phyloP scores from a whole-genome alignment of 2,113 vertebrate genomes.

The Apteryx owenii region DNA sequence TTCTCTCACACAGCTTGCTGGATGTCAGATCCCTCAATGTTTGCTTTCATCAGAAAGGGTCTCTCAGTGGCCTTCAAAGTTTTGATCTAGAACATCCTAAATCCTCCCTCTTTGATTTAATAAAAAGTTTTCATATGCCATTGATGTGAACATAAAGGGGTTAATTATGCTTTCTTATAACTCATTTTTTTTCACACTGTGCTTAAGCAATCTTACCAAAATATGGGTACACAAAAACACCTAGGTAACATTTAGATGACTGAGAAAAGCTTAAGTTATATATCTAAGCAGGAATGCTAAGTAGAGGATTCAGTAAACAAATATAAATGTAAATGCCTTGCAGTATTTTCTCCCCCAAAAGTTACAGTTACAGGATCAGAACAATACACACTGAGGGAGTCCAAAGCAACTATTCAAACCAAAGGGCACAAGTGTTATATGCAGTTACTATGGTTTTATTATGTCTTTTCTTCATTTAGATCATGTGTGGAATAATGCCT shows the following conservation, averaged over 20 bases:
- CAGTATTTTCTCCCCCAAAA: background rate
- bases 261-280: background rate
- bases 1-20: slow-evolving; percentile 4
- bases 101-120: background rate
- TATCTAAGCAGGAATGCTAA: background rate
- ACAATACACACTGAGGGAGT: background rate
- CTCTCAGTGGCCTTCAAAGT: background rate
- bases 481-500: slow-evolving; percentile 20
- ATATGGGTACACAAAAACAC: background rate
- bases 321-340: background rate
- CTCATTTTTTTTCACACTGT: rapidly evolving
- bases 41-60: background rate
- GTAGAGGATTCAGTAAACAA: background rate
- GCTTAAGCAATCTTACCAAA: background rate
- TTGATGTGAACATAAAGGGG: background rate
- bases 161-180: background rate
- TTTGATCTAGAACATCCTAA: background rate
- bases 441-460: slow-evolving; percentile 6
- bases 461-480: slow-evolving; percentile 12
- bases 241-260: background rate
- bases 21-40: background rate
- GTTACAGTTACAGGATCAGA: background rate
- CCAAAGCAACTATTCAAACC: slow-evolving; percentile 2
- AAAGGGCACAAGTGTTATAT: background rate
- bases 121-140: background rate